Percentiles rank a stretch among this genome's conserved stretches.
Conservation (phyloP, 2,888 invertebrate genomes). For the Drosophila borealis region DNA sequence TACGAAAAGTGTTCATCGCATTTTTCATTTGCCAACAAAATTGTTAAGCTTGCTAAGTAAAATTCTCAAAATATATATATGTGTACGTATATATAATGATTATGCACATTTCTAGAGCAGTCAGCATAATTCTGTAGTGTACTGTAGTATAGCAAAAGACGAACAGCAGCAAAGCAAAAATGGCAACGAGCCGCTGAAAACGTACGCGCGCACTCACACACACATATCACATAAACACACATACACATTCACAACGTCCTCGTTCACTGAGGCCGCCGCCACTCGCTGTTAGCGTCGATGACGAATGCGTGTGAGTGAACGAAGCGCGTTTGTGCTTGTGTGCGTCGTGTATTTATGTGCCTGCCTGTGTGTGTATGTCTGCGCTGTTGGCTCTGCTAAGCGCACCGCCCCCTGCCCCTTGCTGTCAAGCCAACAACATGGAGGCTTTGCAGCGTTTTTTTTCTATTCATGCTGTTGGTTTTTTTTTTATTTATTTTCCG, state of each 20-base stretch:
- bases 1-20: constrained; percentile 34
- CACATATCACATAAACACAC: constrained; percentile 25
- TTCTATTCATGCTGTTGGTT: constrained; percentile 19
- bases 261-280: constrained; percentile 61
- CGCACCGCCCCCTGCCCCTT: constrained; percentile 11
- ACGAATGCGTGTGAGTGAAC: constrained; percentile 68
- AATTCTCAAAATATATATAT: constrained; percentile 12
- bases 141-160: constrained; percentile 36
- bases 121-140: constrained; percentile 32
- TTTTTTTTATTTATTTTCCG: constrained; percentile 28
- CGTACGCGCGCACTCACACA: constrained; percentile 53
- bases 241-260: constrained; percentile 62
- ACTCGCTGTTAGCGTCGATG: constrained; percentile 67
- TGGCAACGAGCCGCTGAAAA: constrained; percentile 54
- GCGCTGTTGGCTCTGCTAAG: constrained; percentile 31
- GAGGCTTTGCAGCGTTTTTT: constrained; percentile 28
- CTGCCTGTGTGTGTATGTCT: constrained; percentile 12
- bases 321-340: constrained; percentile 30
- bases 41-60: neutral
- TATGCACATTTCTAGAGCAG: constrained; percentile 24
- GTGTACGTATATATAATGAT: constrained; percentile 8
- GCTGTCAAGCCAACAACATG: constrained; percentile 20
- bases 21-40: neutral
- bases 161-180: constrained; percentile 49
- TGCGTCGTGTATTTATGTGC: constrained; percentile 15